phyloP scores from a whole-genome alignment of 2,113 vertebrate species.

The Cynoglossus semilaevis region DNA sequence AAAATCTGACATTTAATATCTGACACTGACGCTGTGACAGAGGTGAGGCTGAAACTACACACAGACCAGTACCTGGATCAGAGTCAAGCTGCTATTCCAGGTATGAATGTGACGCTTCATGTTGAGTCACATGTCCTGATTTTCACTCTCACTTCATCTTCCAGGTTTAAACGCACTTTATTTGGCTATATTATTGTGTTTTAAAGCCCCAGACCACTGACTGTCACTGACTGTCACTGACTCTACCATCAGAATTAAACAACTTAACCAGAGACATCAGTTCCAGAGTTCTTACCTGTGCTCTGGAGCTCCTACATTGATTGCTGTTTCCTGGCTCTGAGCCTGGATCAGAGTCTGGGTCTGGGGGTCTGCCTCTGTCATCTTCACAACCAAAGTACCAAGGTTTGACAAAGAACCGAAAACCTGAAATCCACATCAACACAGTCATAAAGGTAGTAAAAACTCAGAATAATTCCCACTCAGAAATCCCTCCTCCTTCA shows the following conservation, averaged over 20 bases:
- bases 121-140: no score
- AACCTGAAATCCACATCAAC: conserved; percentile 20
- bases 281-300: conserved; percentile 20
- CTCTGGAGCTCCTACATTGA: conserved; percentile 6
- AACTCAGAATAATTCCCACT: not conserved
- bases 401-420: not conserved
- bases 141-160: no score
- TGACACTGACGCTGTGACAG: not conserved
- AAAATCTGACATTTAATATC: not conserved
- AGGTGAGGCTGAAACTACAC: not conserved
- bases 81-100: no score
- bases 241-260: no score
- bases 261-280: no score
- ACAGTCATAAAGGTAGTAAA: not conserved
- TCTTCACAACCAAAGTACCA: conserved; percentile 21
- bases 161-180: no score
- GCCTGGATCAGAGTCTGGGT: conserved; percentile 30
- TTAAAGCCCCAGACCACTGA: no score
- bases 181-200: no score
- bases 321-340: conserved; percentile 5
- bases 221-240: no score
- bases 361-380: conserved; percentile 34
- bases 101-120: no score
- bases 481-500: not conserved
- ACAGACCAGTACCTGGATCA: no score